A percentile compares a stretch with the other conserved stretches of the same genome.
phyloP scores from a whole-genome alignment of 2,113 vertebrate genomes.

The Rhodinocichla rosea region DNA sequence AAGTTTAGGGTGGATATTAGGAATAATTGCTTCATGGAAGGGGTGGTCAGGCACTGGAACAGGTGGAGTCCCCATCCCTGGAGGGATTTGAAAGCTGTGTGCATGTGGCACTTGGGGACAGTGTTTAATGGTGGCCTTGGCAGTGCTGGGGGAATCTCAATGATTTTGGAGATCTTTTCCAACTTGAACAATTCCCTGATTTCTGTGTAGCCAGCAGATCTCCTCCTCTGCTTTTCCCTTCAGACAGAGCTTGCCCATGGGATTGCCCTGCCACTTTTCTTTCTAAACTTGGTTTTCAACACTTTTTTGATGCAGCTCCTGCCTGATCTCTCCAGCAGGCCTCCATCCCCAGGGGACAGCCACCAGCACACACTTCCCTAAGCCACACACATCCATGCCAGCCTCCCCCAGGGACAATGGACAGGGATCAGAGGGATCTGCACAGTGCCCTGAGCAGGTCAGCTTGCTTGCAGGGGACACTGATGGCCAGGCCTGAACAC shows the following conservation, averaged over 20 bases:
- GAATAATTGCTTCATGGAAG: neutral
- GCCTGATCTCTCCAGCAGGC: neutral
- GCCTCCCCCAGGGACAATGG: accelerated
- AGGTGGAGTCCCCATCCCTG: neutral
- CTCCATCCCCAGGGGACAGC: neutral
- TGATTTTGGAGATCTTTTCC: neutral
- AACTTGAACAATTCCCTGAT: neutral
- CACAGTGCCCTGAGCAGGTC: neutral
- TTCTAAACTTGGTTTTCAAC: neutral
- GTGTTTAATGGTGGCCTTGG: neutral
- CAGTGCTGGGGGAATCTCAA: neutral
- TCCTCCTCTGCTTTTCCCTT: neutral
- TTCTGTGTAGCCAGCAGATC: neutral
- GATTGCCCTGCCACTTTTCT: neutral
- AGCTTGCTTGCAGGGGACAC: neutral
- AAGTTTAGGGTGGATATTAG: neutral
- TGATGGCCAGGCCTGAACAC: neutral
- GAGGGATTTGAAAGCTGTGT: neutral
- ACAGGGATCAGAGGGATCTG: neutral
- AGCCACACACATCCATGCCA: neutral
- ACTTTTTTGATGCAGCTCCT: neutral
- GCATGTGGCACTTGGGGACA: neutral
- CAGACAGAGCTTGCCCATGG: neutral
- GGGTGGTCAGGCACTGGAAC: neutral
- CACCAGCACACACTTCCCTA: accelerated